These are phyloP conservation scores for Gorsachius magnificus DNA, from an alignment of 2,797 vertebrate genomes.

Conservation along the genomic window DNA sequence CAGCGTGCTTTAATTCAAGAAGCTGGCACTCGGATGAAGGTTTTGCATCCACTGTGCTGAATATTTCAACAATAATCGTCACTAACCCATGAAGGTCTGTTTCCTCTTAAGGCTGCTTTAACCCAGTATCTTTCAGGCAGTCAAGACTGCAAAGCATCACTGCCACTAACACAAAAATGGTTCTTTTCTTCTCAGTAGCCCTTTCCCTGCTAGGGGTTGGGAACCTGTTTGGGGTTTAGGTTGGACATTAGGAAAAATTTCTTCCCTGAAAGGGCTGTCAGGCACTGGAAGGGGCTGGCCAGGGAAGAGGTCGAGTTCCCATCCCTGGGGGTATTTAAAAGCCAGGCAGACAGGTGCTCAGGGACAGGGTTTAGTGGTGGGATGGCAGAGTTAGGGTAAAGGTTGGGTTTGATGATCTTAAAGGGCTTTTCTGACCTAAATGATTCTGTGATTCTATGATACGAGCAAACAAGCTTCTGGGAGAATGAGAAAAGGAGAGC, in stretches of 20 bases:
- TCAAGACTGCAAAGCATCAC: not conserved
- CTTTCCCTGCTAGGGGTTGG: not conserved
- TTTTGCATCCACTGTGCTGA: not conserved
- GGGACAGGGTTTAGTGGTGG: no score
- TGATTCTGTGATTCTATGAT: no score
- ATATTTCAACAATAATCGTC: not conserved
- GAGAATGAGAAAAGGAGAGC: not conserved
- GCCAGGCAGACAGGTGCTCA: no score
- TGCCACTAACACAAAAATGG: not conserved
- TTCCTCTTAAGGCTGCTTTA: not conserved
- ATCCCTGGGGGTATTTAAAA: no score
- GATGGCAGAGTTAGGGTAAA: no score
- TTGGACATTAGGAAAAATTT: no score
- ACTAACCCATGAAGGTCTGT: not conserved
- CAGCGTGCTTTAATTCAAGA: not conserved
- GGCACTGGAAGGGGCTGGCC: no score
- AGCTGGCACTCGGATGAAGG: fast-evolving
- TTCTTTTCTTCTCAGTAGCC: not conserved
- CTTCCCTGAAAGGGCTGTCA: no score
- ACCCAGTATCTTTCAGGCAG: not conserved
- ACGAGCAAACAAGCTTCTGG: not conserved
- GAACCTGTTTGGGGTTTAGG: not conserved
- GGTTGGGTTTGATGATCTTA: no score
- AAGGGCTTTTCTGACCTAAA: no score
- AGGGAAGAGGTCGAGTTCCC: no score